phyloP scores from a whole-genome alignment of 2,888 invertebrate genomes.

The Drosophila lutescens region DNA sequence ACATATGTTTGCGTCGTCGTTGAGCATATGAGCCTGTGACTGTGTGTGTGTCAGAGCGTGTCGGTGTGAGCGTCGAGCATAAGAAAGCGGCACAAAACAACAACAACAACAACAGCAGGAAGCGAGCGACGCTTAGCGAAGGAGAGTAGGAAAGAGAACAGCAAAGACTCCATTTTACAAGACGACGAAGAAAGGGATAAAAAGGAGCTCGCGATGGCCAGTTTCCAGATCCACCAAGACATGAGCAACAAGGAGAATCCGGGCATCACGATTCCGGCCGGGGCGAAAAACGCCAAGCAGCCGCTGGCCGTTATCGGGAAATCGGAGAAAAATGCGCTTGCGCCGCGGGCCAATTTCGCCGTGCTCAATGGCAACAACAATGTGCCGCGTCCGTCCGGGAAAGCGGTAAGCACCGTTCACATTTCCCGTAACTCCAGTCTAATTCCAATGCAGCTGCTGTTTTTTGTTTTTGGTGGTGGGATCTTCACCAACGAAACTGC shows the following conservation, averaged over 20 bases:
- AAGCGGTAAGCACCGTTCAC: conserved; percentile 68
- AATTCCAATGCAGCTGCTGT: conserved; percentile 68
- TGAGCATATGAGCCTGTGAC: conserved; percentile 23
- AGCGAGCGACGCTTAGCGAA: conserved; percentile 37
- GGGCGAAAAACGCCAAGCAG: conserved; percentile 60
- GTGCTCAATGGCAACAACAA: conserved; percentile 68
- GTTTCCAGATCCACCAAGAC: conserved; percentile 91
- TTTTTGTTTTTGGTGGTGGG: conserved; percentile 47
- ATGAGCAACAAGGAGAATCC: conserved; percentile 88
- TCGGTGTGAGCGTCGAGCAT: conserved; percentile 43
- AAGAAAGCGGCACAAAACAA: conserved; percentile 26
- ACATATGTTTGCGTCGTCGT: conserved; percentile 11
- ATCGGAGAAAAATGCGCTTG: conserved; percentile 56
- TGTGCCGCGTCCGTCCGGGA: conserved; percentile 59
- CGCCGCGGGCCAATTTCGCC: conserved; percentile 67
- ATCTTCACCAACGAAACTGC: conserved; percentile 15
- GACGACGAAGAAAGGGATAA: not conserved
- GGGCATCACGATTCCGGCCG: conserved; percentile 42
- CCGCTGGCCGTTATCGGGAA: conserved; percentile 69
- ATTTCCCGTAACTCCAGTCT: conserved; percentile 1
- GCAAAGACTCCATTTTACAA: conserved; percentile 33
- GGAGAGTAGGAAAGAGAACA: conserved; percentile 20
- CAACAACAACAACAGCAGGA: conserved; percentile 4
- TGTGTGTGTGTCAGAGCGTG: conserved; percentile 20
- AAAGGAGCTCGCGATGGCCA: conserved; percentile 85